Evolutionary conservation across 2,888 invertebrate genomes (phyloP).

Genomic region (Capitulum mitella): DNA sequence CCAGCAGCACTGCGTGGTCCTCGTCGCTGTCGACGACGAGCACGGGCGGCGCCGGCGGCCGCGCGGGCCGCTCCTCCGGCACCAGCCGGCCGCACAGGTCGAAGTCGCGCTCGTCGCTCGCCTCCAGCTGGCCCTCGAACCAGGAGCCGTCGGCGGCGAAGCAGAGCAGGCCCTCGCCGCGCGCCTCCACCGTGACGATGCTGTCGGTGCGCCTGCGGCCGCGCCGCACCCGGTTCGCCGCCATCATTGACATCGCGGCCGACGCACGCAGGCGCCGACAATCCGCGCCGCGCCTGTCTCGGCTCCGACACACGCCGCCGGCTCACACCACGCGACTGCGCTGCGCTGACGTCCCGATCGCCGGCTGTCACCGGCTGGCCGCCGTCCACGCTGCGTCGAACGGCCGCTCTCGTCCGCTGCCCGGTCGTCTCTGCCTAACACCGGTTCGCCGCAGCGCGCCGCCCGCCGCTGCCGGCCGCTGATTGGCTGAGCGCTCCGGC

Average conservation of each 20-base stretch:
- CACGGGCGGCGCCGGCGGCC: background rate
- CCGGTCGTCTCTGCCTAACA: too few relatives aligned
- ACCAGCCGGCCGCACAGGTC: constrained; percentile 36
- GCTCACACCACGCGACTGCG: too few relatives aligned
- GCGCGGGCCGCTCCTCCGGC: background rate
- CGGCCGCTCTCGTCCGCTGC: too few relatives aligned
- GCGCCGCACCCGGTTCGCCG: background rate
- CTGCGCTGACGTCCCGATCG: too few relatives aligned
- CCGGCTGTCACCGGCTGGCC: too few relatives aligned
- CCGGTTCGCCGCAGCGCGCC: background rate
- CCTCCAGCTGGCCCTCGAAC: constrained; percentile 40
- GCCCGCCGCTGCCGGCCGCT: background rate
- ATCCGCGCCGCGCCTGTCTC: background rate
- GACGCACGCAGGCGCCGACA: background rate
- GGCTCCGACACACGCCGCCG: too few relatives aligned
- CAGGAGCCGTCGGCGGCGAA: constrained; percentile 39
- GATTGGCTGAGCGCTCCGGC: background rate
- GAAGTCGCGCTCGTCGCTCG: constrained; percentile 39
- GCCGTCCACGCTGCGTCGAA: too few relatives aligned
- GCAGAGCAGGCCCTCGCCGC: constrained; percentile 39
- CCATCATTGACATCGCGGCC: background rate
- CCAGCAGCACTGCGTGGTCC: background rate
- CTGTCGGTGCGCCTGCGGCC: background rate
- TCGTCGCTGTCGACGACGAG: too few relatives aligned
- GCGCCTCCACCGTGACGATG: constrained; percentile 35